Base-by-base conservation (phyloP, 2,113 vertebrate species). In the Nothocercus julius region DNA sequence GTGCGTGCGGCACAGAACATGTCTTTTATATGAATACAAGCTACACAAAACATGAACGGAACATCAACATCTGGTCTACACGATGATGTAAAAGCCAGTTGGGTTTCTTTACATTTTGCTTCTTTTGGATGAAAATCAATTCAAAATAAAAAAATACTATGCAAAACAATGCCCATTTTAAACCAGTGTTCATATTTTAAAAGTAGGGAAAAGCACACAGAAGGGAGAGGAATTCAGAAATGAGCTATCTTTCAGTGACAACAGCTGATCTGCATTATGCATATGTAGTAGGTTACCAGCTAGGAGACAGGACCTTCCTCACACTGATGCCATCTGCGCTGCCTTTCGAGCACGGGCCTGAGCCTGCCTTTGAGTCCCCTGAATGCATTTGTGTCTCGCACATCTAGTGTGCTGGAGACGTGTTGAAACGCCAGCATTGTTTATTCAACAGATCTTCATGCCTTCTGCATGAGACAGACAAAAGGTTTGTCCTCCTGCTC, bases 281-380 rank as follows among this genome's bases (percentile, higher is more conserved):
- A 13, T 4, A 5, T 7, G 24, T 10, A 84, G 59, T 27, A 73
- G 11, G 5, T 64, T n/a, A 38, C 20, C 47, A 56, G 53, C 21
- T 25, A 82, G 42, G 34, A 36, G 17, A 19, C 38, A 62, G 30
- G 34, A 19, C 28, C 25, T 54, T 82, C 30, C 28, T 45, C 0
- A 1, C 36, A 27, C 32, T 2, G 1, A 64, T 30, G 20, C 10
- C 13, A 7, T 14, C 28, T n/a, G 30, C 0, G 1, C 6, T 27
- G n/a, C 9, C 1, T 54, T 45, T 67, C 27, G 34, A n/a, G 62
- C 30, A 10, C 1, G 3, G 10, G 28, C 58, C 51, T 24, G 36
- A 45, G 19, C 8, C 44, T 58, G 66, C 13, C 12, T 59, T n/a
- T 4, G 11, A 64, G n/a, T 56, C 21, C 21, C 14, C 7, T 28